These are phyloP conservation scores for Prolemur simus DNA, from an alignment of 2,113 vertebrate species.

Conservation along the genomic window DNA sequence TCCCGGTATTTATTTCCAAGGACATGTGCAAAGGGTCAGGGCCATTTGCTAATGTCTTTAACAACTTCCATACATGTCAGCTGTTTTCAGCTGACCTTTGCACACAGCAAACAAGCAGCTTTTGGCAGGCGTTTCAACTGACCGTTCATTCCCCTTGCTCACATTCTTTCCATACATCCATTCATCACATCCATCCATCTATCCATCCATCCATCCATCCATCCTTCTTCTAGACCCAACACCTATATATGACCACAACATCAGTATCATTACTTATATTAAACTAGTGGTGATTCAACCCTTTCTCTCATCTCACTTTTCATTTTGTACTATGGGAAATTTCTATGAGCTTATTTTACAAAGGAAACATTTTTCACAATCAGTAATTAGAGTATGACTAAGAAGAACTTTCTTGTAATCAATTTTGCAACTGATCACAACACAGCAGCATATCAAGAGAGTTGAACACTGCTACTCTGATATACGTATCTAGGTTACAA, in stretches of 20 bases:
- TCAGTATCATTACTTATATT: background rate
- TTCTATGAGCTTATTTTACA: constrained; percentile 4
- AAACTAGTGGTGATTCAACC: background rate
- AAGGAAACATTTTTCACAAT: background rate
- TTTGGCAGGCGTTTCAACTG: no score
- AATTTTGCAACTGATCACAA: background rate
- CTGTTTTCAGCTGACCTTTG: no score
- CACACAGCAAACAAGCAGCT: no score
- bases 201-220: no score
- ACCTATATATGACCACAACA: background rate
- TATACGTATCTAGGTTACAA: background rate
- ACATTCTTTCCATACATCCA: no score
- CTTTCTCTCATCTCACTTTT: background rate
- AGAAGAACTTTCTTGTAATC: background rate
- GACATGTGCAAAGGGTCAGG: no score
- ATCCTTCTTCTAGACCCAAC: no score
- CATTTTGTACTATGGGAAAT: background rate
- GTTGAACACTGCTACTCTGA: background rate
- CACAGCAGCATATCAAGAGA: background rate
- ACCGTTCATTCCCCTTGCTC: no score
- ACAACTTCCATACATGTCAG: no score
- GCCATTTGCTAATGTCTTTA: no score
- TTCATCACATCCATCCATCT: no score
- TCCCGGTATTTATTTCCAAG: no score
- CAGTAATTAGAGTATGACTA: background rate